Evolutionary conservation across 2,113 vertebrate genomes (phyloP).

Genomic region (Erinaceus europaeus): DNA sequence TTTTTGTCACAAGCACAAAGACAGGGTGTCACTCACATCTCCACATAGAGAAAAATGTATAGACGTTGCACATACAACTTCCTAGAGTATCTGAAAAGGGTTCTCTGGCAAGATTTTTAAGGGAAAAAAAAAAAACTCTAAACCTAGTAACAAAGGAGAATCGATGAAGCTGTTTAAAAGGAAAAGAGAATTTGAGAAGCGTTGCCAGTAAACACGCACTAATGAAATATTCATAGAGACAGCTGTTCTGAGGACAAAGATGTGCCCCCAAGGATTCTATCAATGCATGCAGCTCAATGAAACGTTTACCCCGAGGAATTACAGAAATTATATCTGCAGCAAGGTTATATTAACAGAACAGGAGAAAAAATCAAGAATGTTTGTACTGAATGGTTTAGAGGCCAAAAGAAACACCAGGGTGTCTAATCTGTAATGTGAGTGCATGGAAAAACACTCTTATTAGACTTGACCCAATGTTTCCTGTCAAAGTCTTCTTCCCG

Average conservation of each 20-base stretch:
- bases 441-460: background rate
- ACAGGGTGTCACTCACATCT: background rate
- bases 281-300: background rate
- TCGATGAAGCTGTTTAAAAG: constrained; percentile 34
- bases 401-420: background rate
- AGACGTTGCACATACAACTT: background rate
- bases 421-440: background rate
- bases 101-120: background rate
- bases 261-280: constrained; percentile 13
- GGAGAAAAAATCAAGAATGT: background rate
- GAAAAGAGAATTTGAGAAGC: constrained; percentile 24
- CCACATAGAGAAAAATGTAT: background rate
- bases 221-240: constrained; percentile 69
- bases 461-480: background rate
- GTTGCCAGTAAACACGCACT: constrained; percentile 25
- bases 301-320: constrained; percentile 27
- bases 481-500: background rate
- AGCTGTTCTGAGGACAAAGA: constrained; percentile 64
- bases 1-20: background rate
- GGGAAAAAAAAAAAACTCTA: background rate
- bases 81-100: background rate
- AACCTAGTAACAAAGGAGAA: background rate
- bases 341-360: constrained; percentile 19
- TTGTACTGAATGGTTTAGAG: background rate
- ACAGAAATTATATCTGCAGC: background rate